Percentiles rank a stretch among this genome's conserved stretches.
Conservation (phyloP, 2,888 invertebrate species). For the Pocota personata region DNA sequence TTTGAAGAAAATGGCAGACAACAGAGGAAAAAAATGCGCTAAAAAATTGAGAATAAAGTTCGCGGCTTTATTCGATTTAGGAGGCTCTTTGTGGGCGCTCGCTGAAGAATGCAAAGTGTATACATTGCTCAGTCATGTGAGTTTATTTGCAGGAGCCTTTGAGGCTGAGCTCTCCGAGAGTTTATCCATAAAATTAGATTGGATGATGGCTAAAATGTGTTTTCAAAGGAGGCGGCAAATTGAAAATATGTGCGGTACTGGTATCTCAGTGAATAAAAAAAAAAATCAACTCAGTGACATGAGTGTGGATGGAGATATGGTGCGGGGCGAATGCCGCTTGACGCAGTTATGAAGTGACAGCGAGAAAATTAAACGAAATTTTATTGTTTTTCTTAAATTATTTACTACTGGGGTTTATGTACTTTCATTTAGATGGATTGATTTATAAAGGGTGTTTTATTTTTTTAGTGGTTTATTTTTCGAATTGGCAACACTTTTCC, state of each 20-base stretch:
- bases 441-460: background rate
- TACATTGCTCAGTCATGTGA: conserved; percentile 68
- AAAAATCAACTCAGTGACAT: background rate
- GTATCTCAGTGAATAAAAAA: too few species aligned
- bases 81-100: conserved; percentile 66
- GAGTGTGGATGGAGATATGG: background rate
- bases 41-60: conserved; percentile 36
- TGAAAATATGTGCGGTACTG: conserved; percentile 51
- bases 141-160: conserved; percentile 48
- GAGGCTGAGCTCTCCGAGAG: conserved; percentile 34
- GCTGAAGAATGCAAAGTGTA: conserved; percentile 65
- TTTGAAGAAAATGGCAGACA: conserved; percentile 66
- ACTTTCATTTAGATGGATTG: too few species aligned
- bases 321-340: conserved; percentile 1
- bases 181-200: conserved; percentile 72
- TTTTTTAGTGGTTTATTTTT: too few species aligned
- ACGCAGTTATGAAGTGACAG: conserved; percentile 42
- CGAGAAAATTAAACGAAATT: conserved; percentile 44
- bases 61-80: conserved; percentile 69
- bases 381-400: conserved; percentile 3
- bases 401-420: background rate
- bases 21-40: conserved; percentile 11
- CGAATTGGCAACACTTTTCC: too few species aligned
- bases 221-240: conserved; percentile 67
- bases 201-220: conserved; percentile 65